Evolutionary conservation across 2,113 vertebrate genomes (phyloP).

Genomic region (Cichladusa arquata): DNA sequence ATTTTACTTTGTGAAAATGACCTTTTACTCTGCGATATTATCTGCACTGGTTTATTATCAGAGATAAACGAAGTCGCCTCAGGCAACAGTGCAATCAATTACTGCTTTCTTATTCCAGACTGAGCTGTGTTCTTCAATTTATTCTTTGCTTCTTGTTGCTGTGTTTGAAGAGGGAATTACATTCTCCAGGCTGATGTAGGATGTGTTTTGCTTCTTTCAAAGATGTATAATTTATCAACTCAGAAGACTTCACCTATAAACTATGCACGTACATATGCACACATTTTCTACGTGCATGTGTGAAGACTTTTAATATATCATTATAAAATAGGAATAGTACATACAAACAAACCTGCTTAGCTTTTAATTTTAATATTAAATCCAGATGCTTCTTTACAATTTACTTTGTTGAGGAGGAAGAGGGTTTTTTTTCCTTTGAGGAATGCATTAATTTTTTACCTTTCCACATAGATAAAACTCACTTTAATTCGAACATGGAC

Average conservation of each 20-base stretch:
- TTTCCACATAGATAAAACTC: background rate
- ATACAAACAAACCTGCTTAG: background rate
- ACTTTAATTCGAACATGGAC: background rate
- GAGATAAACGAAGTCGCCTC: background rate
- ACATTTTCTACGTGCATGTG: background rate
- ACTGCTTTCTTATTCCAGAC: background rate
- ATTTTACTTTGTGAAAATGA: background rate
- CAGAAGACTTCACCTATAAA: background rate
- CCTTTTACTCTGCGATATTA: background rate
- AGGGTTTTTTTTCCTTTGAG: background rate
- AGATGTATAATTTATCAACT: background rate
- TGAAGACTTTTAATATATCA: background rate
- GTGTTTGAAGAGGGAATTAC: background rate
- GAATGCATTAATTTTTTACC: background rate
- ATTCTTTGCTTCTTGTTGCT: background rate
- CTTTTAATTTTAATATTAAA: background rate
- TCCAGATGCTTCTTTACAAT: background rate
- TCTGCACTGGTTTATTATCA: background rate
- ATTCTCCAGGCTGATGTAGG: background rate
- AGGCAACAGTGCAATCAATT: background rate
- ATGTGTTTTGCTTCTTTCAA: background rate
- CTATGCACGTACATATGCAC: background rate
- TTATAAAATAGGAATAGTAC: background rate
- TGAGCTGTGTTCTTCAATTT: background rate
- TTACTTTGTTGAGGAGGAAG: background rate